Percentiles rank a stretch among this genome's conserved stretches.
Conservation (phyloP, 2,113 vertebrate genomes). For the Ascaphus truei region DNA sequence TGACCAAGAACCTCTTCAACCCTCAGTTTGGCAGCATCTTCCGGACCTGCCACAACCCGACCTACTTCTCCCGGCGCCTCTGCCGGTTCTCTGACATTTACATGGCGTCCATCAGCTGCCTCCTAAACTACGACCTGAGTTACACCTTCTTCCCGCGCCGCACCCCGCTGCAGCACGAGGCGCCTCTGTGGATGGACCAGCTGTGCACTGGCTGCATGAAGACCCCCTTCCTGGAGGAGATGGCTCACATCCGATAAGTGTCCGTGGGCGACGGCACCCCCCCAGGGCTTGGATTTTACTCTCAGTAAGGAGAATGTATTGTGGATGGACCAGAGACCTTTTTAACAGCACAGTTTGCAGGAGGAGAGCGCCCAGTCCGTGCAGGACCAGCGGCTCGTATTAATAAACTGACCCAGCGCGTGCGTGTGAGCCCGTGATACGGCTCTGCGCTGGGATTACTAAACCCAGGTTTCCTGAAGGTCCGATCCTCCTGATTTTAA, state of each 20-base stretch:
- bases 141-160: constrained; percentile 75
- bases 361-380: not conserved
- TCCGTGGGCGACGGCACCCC: not conserved
- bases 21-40: constrained; percentile 76
- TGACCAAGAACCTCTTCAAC: constrained; percentile 59
- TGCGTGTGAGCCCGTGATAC: not conserved
- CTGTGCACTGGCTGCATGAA: constrained; percentile 80
- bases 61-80: constrained; percentile 74
- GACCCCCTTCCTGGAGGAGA: constrained; percentile 70
- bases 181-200: constrained; percentile 80
- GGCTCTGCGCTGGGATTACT: not conserved
- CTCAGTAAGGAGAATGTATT: not conserved
- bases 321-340: not conserved
- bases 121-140: constrained; percentile 68
- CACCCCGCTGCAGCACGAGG: constrained; percentile 76
- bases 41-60: constrained; percentile 76
- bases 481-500: not conserved
- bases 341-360: not conserved
- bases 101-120: constrained; percentile 74
- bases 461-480: not conserved
- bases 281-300: not conserved
- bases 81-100: constrained; percentile 77
- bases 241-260: constrained; percentile 70
- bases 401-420: no score
- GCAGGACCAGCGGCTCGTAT: no score